Base-by-base conservation (phyloP, 2,113 vertebrate species). In the Tragelaphus imberbis region DNA sequence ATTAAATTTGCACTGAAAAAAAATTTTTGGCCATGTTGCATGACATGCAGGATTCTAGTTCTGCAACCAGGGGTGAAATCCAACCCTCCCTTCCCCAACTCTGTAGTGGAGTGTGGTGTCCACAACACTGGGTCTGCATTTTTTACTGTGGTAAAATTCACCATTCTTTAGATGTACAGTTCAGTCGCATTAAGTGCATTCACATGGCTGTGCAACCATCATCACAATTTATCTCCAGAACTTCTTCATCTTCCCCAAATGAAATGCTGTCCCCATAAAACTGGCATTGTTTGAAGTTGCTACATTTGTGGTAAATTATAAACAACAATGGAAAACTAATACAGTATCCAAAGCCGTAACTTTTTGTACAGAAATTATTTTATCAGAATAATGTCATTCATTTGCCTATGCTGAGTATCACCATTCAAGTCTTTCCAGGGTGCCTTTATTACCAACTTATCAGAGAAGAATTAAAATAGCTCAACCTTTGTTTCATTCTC, bases 401-500 rank as follows among this genome's bases (percentile, higher is more conserved):
- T 28, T 23, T 16, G 53, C 77, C 8, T 27, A 0, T n/a, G 88
- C 58, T 3, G 9, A 28, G 77, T 47, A 14, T 77, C 68, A 12
- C 59, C 1, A 3, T 23, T 61, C 14, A 15, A 25, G 56, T 56
- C 19, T 86, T 94, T 75, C 51, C 33, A 61, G 93, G 79, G 27
- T 68, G 15, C 49, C 3, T 49, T 68, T 63, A 65, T 85, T 79
- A 19, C 55, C 84, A 40, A 7, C 0, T 9, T 51, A 47, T 55
- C 90, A 28, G 79, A 61, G 88, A 63, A 65, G 93, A 59, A 88
- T 49, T 13, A 80, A 96, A 94, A 80, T 71, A 96, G 94, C 92
- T 61, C 36, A 21, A 36, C 90, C 58, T 77, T 44, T 33, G 40
- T 65, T 93, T 82, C 30, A 14, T 86, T 80, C 91, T 87, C 27